Conservation (phyloP, 2,113 vertebrate genomes). For the rat (Rattus norvegicus) region DNA sequence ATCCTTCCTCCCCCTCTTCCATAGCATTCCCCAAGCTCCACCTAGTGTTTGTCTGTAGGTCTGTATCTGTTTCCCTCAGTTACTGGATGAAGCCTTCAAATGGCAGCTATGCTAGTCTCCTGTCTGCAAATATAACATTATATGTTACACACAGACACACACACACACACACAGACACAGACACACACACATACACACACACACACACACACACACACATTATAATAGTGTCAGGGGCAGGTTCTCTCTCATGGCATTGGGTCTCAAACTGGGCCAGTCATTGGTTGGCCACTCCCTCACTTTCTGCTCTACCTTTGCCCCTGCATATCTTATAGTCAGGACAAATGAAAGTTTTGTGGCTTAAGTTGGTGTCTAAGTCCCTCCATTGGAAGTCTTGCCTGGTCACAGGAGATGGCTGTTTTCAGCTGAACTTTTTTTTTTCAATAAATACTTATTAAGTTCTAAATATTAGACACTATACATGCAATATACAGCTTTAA, state of each 20-base stretch:
- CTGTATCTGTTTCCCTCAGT: neutral
- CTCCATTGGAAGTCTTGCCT: neutral
- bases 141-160: too few relatives aligned
- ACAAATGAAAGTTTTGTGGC: neutral
- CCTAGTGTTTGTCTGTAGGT: neutral
- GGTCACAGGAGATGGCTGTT: neutral
- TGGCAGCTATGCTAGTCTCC: neutral
- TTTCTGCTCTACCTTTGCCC: neutral
- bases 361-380: neutral
- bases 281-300: neutral
- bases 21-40: neutral
- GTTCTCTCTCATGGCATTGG: neutral
- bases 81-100: neutral
- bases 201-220: neutral
- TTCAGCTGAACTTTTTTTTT: neutral
- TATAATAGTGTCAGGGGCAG: neutral
- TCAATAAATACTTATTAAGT: constrained; percentile 37
- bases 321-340: neutral
- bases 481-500: constrained; percentile 21
- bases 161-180: neutral
- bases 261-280: neutral
- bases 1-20: neutral
- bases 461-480: constrained; percentile 22
- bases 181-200: too few relatives aligned
- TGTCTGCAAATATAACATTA: neutral